phyloP scores from a whole-genome alignment of 1,140 invertebrate genomes.

The Oedothorax gibbosus region DNA sequence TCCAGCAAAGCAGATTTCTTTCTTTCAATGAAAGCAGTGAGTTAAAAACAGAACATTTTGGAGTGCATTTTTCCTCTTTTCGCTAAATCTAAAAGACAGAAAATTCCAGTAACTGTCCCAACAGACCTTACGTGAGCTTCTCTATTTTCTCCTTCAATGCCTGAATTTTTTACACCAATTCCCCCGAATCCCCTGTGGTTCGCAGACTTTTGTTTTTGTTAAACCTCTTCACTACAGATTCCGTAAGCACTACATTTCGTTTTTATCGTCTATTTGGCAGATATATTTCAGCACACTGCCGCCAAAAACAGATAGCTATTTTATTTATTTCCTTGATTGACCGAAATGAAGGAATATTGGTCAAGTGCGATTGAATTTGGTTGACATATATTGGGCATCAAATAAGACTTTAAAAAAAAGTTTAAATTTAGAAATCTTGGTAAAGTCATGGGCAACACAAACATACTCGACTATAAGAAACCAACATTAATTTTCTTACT shows the following conservation, averaged over 20 bases:
- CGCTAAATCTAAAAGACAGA: constrained; percentile 60
- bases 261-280: too few relatives aligned
- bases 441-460: too few relatives aligned
- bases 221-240: constrained; percentile 43
- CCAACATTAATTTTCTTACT: too few relatives aligned
- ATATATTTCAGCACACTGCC: too few relatives aligned
- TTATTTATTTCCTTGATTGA: too few relatives aligned
- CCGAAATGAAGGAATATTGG: too few relatives aligned
- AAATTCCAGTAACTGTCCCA: constrained; percentile 59
- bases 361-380: too few relatives aligned
- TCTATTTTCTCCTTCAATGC: constrained; percentile 58
- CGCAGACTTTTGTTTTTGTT: constrained; percentile 33
- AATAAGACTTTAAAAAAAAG: too few relatives aligned
- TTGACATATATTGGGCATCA: too few relatives aligned
- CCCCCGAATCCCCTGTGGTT: constrained; percentile 45
- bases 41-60: constrained; percentile 59
- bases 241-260: not conserved
- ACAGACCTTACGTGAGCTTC: constrained; percentile 46
- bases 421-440: too few relatives aligned
- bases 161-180: constrained; percentile 60
- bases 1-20: constrained; percentile 42
- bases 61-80: constrained; percentile 45
- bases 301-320: too few relatives aligned
- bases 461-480: too few relatives aligned
- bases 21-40: constrained; percentile 53